Evolutionary conservation across 2,113 vertebrate genomes (phyloP).

Genomic region (Python bivittatus): DNA sequence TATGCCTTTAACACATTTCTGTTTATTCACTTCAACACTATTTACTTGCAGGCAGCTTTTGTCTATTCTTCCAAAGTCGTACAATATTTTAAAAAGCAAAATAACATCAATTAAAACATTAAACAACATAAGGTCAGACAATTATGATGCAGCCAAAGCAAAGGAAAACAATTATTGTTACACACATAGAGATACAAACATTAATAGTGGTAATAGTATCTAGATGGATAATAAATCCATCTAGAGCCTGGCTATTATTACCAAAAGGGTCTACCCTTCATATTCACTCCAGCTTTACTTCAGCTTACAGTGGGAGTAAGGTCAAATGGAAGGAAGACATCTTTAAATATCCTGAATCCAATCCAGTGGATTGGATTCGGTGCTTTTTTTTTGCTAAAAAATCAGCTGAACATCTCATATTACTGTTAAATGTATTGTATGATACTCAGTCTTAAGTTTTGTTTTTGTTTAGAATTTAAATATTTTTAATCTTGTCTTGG

Average conservation of each 20-base stretch:
- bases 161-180: not conserved
- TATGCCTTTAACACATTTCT: not conserved
- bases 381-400: not conserved
- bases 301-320: not conserved
- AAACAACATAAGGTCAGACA: not conserved
- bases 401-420: not conserved
- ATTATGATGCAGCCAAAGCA: not conserved
- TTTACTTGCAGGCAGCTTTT: not conserved
- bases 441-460: not conserved
- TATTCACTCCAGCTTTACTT: no score
- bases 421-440: not conserved
- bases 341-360: not conserved
- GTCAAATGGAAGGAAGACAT: not conserved
- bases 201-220: no score
- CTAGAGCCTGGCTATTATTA: not conserved
- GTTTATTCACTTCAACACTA: not conserved
- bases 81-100: not conserved
- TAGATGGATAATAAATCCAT: no score
- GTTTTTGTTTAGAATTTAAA: not conserved
- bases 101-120: not conserved
- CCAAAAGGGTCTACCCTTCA: not conserved
- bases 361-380: not conserved
- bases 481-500: not conserved
- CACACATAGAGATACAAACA: not conserved
- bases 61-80: not conserved